Evolutionary conservation across 2,888 invertebrate genomes (phyloP).

Genomic region (Apamea epomidion): DNA sequence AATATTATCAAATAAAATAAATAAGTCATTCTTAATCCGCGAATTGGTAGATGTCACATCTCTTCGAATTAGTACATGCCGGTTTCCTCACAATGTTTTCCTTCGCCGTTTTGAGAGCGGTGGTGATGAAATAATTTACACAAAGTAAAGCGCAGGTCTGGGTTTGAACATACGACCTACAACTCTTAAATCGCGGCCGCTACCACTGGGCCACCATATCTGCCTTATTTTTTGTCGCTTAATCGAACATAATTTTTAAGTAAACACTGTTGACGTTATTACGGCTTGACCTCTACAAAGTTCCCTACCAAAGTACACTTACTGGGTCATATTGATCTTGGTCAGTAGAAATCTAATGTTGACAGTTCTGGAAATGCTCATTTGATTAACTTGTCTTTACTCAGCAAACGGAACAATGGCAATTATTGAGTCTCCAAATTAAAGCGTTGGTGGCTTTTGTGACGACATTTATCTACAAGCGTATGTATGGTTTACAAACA

Average conservation of each 20-base stretch:
- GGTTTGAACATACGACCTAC: not conserved
- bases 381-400: not conserved
- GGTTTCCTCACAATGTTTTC: not conserved
- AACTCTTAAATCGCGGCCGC: not conserved
- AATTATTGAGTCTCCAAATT: not conserved
- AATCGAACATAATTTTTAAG: not conserved
- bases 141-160: not conserved
- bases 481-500: not conserved
- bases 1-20: no score
- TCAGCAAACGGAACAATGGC: not conserved
- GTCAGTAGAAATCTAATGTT: not conserved
- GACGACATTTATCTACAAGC: not conserved
- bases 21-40: no score
- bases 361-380: not conserved
- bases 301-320: not conserved
- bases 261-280: not conserved
- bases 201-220: no score
- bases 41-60: not conserved
- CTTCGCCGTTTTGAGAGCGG: not conserved
- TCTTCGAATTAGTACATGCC: not conserved
- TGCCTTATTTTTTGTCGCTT: no score
- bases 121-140: not conserved
- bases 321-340: not conserved
- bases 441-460: not conserved
- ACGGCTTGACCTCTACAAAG: not conserved